Evolutionary conservation across 2,888 invertebrate genomes (phyloP).

Genomic region (Pterostichus niger): DNA sequence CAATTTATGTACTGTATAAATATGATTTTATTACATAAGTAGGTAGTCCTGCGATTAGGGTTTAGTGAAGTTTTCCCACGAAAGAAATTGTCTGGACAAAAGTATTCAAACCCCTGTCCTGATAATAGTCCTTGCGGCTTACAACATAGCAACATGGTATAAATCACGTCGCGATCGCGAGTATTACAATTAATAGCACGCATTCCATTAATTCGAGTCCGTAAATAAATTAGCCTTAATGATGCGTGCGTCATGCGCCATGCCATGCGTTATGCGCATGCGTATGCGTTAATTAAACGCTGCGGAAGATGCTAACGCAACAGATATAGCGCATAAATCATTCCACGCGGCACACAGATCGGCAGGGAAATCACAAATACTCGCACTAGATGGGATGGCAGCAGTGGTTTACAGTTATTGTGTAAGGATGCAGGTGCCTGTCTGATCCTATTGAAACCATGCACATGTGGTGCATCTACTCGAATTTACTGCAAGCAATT

Average conservation of each 20-base stretch:
- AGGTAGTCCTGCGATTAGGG: too few relatives aligned
- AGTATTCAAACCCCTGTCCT: not conserved
- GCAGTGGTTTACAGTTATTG: not conserved
- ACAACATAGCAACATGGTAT: conserved; percentile 46
- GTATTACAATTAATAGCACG: conserved; percentile 61
- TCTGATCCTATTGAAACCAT: too few relatives aligned
- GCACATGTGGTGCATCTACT: too few relatives aligned
- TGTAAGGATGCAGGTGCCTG: conserved; percentile 27
- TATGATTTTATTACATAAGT: too few relatives aligned
- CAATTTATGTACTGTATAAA: too few relatives aligned
- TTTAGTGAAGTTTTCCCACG: conserved; percentile 19
- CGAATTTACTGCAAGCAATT: too few relatives aligned
- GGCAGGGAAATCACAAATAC: conserved; percentile 3
- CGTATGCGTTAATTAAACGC: conserved; percentile 64
- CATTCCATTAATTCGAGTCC: conserved; percentile 64
- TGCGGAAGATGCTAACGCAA: conserved; percentile 51
- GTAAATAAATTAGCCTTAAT: conserved; percentile 65
- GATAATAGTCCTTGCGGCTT: conserved; percentile 42
- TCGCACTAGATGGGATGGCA: not conserved
- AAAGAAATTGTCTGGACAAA: not conserved
- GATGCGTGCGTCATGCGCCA: conserved; percentile 46
- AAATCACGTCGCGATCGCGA: conserved; percentile 51
- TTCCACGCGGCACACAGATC: not conserved
- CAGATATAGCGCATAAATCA: conserved; percentile 58
- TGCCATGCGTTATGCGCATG: conserved; percentile 28